Evolutionary conservation across 2,888 invertebrate genomes (phyloP).

Genomic region (Cerastoderma edule): DNA sequence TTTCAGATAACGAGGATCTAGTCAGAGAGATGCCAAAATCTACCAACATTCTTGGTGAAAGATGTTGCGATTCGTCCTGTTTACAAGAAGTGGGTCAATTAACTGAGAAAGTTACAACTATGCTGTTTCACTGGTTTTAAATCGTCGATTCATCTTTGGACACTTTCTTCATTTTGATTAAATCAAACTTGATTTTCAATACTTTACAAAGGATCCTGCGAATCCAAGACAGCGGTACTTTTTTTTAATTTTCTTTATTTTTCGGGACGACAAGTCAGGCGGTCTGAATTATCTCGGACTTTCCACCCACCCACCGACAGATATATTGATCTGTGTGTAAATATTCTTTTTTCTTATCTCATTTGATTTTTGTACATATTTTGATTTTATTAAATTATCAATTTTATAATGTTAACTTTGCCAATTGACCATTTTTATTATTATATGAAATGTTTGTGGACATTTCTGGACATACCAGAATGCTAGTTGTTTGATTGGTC

Average conservation of each 20-base stretch:
- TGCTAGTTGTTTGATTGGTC: too few relatives aligned
- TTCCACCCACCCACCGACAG: constrained; percentile 22
- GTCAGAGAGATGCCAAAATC: constrained; percentile 19
- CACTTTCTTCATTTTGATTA: too few relatives aligned
- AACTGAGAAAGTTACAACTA: too few relatives aligned
- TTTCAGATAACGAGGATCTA: neutral
- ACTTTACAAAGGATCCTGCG: too few relatives aligned
- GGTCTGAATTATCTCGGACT: neutral
- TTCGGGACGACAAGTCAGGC: too few relatives aligned
- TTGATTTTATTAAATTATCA: constrained; percentile 45
- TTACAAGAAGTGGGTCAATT: too few relatives aligned
- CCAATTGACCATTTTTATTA: constrained; percentile 30
- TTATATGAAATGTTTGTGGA: constrained; percentile 32
- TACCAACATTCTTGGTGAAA: constrained; percentile 3
- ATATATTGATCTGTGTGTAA: constrained; percentile 15
- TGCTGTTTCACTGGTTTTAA: too few relatives aligned
- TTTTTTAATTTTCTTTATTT: too few relatives aligned
- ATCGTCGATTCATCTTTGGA: too few relatives aligned
- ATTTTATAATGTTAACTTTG: constrained; percentile 45
- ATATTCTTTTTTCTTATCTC: constrained; percentile 28
- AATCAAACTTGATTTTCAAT: too few relatives aligned
- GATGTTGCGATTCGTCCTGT: neutral
- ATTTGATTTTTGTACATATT: constrained; percentile 43
- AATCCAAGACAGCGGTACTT: too few relatives aligned
- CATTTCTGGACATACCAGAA: too few relatives aligned